phyloP scores from a whole-genome alignment of 2,797 vertebrate species.

The Tiaroga cobitis region DNA sequence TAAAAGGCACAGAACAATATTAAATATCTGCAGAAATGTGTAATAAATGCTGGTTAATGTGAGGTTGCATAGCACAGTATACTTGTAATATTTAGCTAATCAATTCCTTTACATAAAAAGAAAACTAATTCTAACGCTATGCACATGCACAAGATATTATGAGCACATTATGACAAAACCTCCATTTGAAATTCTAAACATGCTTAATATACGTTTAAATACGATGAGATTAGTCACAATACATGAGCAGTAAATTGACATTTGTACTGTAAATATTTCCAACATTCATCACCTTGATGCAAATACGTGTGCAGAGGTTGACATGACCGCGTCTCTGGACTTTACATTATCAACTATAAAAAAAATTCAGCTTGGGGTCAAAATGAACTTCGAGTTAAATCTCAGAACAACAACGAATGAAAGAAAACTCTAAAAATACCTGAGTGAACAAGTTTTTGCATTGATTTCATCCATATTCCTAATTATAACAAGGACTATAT shows the following conservation, averaged over 20 bases:
- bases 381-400: constrained; percentile 18
- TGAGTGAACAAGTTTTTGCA: constrained; percentile 54
- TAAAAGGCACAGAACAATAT: constrained; percentile 66
- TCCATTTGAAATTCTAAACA: constrained; percentile 25
- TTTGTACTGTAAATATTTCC: constrained; percentile 32
- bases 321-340: constrained; percentile 56
- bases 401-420: constrained; percentile 3
- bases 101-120: neutral
- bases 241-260: constrained; percentile 24
- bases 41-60: constrained; percentile 59
- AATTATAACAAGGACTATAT: neutral
- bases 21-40: constrained; percentile 34
- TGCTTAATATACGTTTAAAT: constrained; percentile 39
- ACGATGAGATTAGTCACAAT: constrained; percentile 9
- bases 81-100: neutral
- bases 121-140: constrained; percentile 9
- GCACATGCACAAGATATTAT: constrained; percentile 36
- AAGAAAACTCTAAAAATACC: constrained; percentile 47
- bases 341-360: constrained; percentile 16
- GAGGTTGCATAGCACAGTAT: constrained; percentile 66
- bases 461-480: constrained; percentile 19
- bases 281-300: constrained; percentile 42
- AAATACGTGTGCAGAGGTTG: constrained; percentile 44
- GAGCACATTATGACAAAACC: constrained; percentile 17
- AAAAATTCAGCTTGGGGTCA: constrained; percentile 3